Percentiles rank a stretch among this genome's conserved stretches.
Conservation (phyloP, 2,888 invertebrate species). For the Ormia ochracea region DNA sequence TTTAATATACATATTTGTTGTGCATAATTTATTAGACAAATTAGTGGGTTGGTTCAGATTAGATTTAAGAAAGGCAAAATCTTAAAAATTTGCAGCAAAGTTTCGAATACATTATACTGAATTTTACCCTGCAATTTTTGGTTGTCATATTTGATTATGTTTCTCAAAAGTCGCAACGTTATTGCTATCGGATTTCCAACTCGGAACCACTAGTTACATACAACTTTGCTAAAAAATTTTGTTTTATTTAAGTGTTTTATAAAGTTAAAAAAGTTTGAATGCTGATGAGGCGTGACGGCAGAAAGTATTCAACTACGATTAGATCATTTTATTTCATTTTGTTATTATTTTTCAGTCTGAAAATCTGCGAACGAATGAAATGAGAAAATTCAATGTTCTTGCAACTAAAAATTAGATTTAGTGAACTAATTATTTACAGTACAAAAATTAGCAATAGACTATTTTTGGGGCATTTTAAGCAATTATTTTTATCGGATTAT, state of each 20-base stretch:
- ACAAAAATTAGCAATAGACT: not conserved
- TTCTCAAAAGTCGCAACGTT: not conserved
- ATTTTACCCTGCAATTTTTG: too few relatives aligned
- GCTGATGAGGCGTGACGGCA: conserved; percentile 17
- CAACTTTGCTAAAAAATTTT: not conserved
- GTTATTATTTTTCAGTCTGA: not conserved
- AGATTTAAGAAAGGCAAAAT: too few relatives aligned
- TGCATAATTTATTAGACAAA: too few relatives aligned
- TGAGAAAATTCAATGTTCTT: not conserved
- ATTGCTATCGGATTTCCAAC: not conserved
- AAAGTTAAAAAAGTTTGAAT: conserved; percentile 8
- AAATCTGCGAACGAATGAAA: not conserved
- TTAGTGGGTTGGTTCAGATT: too few relatives aligned
- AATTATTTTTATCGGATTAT: too few relatives aligned
- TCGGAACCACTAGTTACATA: not conserved
- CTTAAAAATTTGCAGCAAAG: too few relatives aligned
- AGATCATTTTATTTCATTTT: conserved; percentile 25
- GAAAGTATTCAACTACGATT: conserved; percentile 15
- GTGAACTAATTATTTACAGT: not conserved
- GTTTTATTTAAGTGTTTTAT: conserved; percentile 2
- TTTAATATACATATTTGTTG: too few relatives aligned
- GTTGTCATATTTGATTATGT: too few relatives aligned
- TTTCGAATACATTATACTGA: too few relatives aligned
- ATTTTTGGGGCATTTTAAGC: too few relatives aligned
- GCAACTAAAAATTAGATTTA: not conserved